Evolutionary conservation across 2,113 vertebrate species (phyloP).

Genomic region (Rhodinocichla rosea): DNA sequence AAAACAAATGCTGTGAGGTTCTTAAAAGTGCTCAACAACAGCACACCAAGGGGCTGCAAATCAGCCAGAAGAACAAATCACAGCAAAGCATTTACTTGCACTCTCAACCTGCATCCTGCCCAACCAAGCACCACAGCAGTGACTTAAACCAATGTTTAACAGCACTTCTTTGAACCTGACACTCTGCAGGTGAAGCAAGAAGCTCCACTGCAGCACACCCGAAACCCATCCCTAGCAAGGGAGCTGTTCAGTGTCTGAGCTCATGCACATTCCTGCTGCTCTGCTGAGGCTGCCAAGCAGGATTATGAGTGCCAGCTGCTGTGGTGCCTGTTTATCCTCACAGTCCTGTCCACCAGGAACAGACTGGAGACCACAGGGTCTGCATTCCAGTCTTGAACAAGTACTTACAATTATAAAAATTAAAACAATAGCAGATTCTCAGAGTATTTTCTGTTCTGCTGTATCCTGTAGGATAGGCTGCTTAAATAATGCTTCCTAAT

Average conservation of each 20-base stretch:
- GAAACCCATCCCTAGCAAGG: not conserved
- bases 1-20: not conserved
- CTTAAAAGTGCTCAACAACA: not conserved
- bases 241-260: not conserved
- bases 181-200: not conserved
- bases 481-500: not conserved
- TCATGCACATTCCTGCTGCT: not conserved
- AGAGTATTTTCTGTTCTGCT: not conserved
- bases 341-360: not conserved
- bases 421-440: not conserved
- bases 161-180: not conserved
- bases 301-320: not conserved
- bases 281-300: not conserved
- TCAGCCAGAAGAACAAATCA: not conserved
- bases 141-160: not conserved
- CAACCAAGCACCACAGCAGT: not conserved
- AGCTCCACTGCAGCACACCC: not conserved
- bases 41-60: not conserved
- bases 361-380: not conserved
- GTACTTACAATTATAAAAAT: not conserved
- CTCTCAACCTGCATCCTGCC: not conserved
- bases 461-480: not conserved
- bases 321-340: not conserved
- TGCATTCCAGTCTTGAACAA: not conserved
- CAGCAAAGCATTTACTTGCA: not conserved